Evolutionary conservation across 1,140 invertebrate genomes (phyloP).

Genomic region (Andrena cerasifolii): DNA sequence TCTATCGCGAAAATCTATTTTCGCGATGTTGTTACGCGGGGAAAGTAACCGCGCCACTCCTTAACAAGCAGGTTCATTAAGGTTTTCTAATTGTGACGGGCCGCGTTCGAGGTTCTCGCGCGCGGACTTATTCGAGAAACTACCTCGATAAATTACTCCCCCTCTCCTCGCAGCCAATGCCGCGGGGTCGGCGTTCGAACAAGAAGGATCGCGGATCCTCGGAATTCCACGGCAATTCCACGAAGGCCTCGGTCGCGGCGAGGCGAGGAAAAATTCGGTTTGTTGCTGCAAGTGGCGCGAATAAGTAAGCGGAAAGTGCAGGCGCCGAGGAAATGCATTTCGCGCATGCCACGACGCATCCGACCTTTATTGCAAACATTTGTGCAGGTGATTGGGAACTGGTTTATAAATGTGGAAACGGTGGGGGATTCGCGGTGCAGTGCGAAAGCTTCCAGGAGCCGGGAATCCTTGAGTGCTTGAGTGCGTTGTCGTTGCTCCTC

Average conservation of each 20-base stretch:
- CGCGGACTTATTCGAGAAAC: neutral
- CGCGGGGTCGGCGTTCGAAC: neutral
- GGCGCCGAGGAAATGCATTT: constrained; percentile 5
- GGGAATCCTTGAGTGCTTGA: neutral
- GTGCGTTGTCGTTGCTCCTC: too few species aligned
- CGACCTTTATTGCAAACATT: constrained; percentile 15
- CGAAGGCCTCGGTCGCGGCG: neutral
- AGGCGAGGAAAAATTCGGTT: constrained; percentile 26
- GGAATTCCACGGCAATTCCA: constrained; percentile 25
- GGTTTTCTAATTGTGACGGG: constrained; percentile 23
- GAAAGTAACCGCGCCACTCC: neutral
- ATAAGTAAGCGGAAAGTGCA: neutral
- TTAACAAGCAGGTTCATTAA: constrained; percentile 22
- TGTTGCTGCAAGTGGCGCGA: neutral
- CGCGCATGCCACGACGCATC: constrained; percentile 6
- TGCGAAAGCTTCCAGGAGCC: neutral
- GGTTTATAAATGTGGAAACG: neutral
- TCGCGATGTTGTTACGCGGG: neutral
- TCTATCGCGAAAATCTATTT: neutral
- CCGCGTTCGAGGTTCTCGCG: neutral
- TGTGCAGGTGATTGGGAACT: neutral
- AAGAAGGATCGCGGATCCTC: constrained; percentile 18
- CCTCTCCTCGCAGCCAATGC: constrained; percentile 2
- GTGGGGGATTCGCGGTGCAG: neutral
- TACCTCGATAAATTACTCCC: constrained; percentile 7